Base-by-base conservation (phyloP, 2,888 invertebrate genomes). In the Atherix ibis region DNA sequence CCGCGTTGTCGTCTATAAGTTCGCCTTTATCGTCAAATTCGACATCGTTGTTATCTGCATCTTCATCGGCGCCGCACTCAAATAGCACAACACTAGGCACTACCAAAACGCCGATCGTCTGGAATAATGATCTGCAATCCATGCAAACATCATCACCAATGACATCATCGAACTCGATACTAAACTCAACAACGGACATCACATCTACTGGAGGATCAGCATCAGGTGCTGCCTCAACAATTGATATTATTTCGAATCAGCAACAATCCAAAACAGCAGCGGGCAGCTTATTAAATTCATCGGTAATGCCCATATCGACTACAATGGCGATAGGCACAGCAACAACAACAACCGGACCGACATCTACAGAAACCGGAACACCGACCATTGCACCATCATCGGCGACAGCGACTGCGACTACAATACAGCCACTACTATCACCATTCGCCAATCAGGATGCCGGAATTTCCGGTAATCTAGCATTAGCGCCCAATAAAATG, bases 401-500 rank as follows among this genome's bases (percentile, higher is more conserved):
- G 53, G 57, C 45, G 58, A 34, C 38, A 33, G 6, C 36, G 27
- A 22, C 45, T 16, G 41, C 41, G 34, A 39, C 38, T 27, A 43
- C 36, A 16, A 4, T 29, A 18, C 10, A 30, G 26, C 26, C 39
- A 28, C 12, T 38, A 38, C 25, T 43, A 45, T 29, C 48, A 47
- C 25, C 40, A 44, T 3, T 46, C 46, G 19, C 44, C 44, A 34
- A 41, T 51, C 17, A 56, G 35, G 42, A 56, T 38, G 46, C 53
- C 38, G 55, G 47, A 40, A 50, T 17, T 27, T 27, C 35, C 19
- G 36, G 31, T 38, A 35, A 29, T 68, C 71, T 45, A 55, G 57
- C 37, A 37, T 62, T 65, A 27, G 48, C 54, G 42, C 52, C 61
- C 33, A 56, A 62, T 42, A 56, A 64, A 48, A 53, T 59, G 26